Conservation (phyloP, 1,140 invertebrate genomes). For the Drosophila jambulina region DNA sequence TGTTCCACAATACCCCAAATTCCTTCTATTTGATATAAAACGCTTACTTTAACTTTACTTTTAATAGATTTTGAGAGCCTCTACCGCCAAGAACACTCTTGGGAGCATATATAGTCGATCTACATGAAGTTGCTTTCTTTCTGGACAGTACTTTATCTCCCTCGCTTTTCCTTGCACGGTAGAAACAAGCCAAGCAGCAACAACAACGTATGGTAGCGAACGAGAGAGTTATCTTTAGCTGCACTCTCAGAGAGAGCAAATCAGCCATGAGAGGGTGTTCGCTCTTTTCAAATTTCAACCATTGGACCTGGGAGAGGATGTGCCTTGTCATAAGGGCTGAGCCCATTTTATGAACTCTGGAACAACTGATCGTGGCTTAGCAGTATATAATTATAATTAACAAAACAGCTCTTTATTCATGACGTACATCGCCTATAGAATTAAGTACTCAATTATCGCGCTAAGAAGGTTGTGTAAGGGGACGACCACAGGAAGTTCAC, state of each 20-base stretch:
- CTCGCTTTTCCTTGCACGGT: too few species aligned
- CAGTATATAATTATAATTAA: constrained; percentile 29
- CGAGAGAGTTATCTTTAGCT: not conserved
- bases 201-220: too few species aligned
- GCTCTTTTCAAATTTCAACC: not conserved
- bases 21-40: not conserved
- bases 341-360: too few species aligned
- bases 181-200: too few species aligned
- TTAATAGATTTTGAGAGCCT: not conserved
- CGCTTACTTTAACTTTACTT: not conserved
- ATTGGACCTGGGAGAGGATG: not conserved
- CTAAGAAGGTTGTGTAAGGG: constrained; percentile 22
- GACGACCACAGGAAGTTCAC: not conserved
- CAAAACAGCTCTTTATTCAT: constrained; percentile 65
- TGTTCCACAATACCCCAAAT: not conserved
- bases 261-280: not conserved
- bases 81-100: too few species aligned
- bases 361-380: not conserved
- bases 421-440: constrained; percentile 26
- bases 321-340: too few species aligned
- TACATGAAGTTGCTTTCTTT: too few species aligned
- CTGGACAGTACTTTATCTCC: too few species aligned
- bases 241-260: not conserved
- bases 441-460: constrained; percentile 36
- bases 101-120: too few species aligned